Conservation (phyloP, 2,797 vertebrate genomes). For the Enteromius fasciolatus region DNA sequence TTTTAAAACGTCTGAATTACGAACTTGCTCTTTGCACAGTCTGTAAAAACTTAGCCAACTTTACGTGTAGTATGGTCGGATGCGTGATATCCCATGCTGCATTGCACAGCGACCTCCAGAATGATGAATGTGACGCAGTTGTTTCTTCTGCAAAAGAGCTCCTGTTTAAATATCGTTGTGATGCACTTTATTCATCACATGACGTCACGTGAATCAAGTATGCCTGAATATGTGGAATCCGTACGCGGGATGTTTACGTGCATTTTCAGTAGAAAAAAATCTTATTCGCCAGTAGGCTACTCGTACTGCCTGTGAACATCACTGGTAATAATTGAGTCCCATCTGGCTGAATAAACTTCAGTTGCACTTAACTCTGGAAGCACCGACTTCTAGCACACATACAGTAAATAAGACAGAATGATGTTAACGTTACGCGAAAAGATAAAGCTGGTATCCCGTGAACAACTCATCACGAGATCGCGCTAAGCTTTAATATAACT, state of each 20-base stretch:
- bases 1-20: conserved; percentile 50
- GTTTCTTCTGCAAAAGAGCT: conserved; percentile 26
- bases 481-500: neutral
- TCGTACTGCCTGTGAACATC: neutral
- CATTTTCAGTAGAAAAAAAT: neutral
- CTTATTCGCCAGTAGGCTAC: no score
- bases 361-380: conserved; percentile 17
- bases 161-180: neutral
- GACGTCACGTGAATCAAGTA: neutral
- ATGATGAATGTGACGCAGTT: conserved; percentile 55
- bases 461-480: neutral
- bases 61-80: neutral
- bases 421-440: neutral
- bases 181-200: conserved; percentile 10
- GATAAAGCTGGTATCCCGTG: neutral
- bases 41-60: conserved; percentile 21
- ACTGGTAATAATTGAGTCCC: neutral
- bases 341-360: conserved; percentile 30
- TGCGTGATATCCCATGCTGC: conserved; percentile 5
- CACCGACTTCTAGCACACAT: neutral
- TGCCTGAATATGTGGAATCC: neutral
- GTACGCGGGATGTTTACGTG: neutral
- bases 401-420: neutral
- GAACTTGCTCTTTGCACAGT: neutral
- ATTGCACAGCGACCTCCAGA: conserved; percentile 36